phyloP scores from a whole-genome alignment of 2,888 invertebrate species.

The Eustalomyia histrio region DNA sequence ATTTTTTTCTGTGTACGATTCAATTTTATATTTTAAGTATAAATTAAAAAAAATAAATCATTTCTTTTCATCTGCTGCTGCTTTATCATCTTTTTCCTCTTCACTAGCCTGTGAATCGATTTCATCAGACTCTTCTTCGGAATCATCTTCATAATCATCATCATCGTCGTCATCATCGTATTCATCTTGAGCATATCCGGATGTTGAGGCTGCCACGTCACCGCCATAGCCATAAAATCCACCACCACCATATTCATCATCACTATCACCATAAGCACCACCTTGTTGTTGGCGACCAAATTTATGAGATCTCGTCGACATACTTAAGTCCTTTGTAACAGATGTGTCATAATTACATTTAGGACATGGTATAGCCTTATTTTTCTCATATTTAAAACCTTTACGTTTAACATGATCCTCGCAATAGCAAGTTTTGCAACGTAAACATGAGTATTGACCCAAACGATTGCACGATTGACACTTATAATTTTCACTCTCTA shows the following conservation, averaged over 20 bases:
- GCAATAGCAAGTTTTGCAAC: slow-evolving; percentile 97
- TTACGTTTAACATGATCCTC: slow-evolving; percentile 97
- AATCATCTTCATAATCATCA: slow-evolving; percentile 75
- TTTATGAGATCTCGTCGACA: slow-evolving; percentile 95
- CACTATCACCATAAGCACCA: slow-evolving; percentile 82
- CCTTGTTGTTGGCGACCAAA: slow-evolving; percentile 91
- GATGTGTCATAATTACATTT: slow-evolving; percentile 96
- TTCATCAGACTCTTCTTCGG: slow-evolving; percentile 71
- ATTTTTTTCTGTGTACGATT: no score
- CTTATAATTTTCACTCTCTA: slow-evolving; percentile 97
- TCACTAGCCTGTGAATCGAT: slow-evolving; percentile 70
- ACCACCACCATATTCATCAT: slow-evolving; percentile 82
- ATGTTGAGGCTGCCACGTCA: slow-evolving; percentile 63
- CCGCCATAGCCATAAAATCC: slow-evolving; percentile 78
- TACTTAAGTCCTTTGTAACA: slow-evolving; percentile 95
- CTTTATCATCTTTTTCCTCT: slow-evolving; percentile 62
- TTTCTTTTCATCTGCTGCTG: slow-evolving; percentile 6
- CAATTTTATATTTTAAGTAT: no score
- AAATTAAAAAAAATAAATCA: neutral
- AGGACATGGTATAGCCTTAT: slow-evolving; percentile 93
- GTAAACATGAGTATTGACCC: slow-evolving; percentile 96
- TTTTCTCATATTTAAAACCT: slow-evolving; percentile 92
- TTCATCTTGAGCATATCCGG: slow-evolving; percentile 57
- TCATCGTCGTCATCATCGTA: slow-evolving; percentile 79
- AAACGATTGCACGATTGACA: slow-evolving; percentile 97